phyloP scores from a whole-genome alignment of 2,888 invertebrate genomes.

The Tetheella fluctuosa region DNA sequence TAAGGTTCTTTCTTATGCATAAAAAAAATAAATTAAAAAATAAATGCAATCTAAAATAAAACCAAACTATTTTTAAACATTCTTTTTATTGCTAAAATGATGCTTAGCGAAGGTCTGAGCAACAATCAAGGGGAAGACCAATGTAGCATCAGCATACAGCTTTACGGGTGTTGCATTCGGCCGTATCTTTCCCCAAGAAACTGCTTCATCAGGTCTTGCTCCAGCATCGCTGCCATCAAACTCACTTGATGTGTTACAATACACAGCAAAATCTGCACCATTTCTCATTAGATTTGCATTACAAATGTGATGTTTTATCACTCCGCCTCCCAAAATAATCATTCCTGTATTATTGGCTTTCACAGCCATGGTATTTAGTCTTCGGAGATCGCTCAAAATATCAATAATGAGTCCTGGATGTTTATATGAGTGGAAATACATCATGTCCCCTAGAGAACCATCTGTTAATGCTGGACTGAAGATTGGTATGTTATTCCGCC shows the following conservation, averaged over 20 bases:
- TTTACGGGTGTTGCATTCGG: constrained; percentile 95
- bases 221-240: constrained; percentile 99
- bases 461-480: constrained; percentile 99
- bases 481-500: constrained; percentile 97
- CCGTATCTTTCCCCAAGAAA: constrained; percentile 99
- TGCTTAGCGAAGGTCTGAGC: constrained; percentile 97
- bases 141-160: constrained; percentile 96
- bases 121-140: constrained; percentile 97
- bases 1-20: too few relatives aligned
- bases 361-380: constrained; percentile 97
- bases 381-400: constrained; percentile 94
- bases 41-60: constrained; percentile 15
- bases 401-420: constrained; percentile 97
- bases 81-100: constrained; percentile 81
- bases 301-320: constrained; percentile 99
- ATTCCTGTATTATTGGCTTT: constrained; percentile 97
- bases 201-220: constrained; percentile 98
- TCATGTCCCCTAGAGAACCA: constrained; percentile 99
- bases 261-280: constrained; percentile 98
- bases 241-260: constrained; percentile 97
- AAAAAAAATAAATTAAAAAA: constrained; percentile 21
- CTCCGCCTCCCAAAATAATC: constrained; percentile 97
- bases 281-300: constrained; percentile 99
- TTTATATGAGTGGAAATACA: constrained; percentile 98
- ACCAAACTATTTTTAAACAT: constrained; percentile 57